These are phyloP conservation scores for Parazoanthus swiftii DNA, from an alignment of 92 coral and sea anemone species.

Conservation along the genomic window DNA sequence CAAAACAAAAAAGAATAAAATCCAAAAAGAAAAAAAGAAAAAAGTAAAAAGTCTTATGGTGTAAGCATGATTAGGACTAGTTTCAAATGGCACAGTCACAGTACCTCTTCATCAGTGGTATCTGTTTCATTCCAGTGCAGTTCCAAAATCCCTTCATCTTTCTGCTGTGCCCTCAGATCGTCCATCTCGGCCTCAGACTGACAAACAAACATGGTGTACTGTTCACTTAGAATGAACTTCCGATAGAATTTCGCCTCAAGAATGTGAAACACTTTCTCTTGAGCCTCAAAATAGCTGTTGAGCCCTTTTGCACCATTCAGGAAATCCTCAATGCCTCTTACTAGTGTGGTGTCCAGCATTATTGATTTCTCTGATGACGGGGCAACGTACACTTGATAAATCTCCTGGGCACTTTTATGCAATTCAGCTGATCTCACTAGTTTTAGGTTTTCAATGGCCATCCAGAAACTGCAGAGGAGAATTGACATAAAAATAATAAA, in stretches of 20 bases:
- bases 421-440: conserved; percentile 83
- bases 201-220: conserved; percentile 88
- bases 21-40: no score
- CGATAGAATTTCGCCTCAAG: conserved; percentile 88
- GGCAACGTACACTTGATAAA: conserved; percentile 85
- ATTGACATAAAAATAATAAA: no score
- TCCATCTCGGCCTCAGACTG: conserved; percentile 95
- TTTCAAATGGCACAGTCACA: no score
- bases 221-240: conserved; percentile 93
- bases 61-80: no score
- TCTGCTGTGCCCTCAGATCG: conserved; percentile 81
- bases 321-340: conserved; percentile 89
- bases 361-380: conserved; percentile 95
- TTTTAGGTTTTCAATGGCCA: conserved; percentile 91
- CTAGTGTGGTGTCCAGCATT: conserved; percentile 84
- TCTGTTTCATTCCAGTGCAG: conserved; percentile 84
- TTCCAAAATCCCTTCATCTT: conserved; percentile 63
- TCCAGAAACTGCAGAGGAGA: conserved; percentile 81
- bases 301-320: conserved; percentile 74
- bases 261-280: conserved; percentile 68
- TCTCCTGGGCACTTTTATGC: conserved; percentile 84
- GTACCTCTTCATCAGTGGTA: conserved; percentile 85
- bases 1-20: no score
- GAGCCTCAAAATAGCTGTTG: conserved; percentile 90
- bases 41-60: no score